phyloP scores from a whole-genome alignment of 2,888 invertebrate genomes.

The Amphipyra tragopoginis region DNA sequence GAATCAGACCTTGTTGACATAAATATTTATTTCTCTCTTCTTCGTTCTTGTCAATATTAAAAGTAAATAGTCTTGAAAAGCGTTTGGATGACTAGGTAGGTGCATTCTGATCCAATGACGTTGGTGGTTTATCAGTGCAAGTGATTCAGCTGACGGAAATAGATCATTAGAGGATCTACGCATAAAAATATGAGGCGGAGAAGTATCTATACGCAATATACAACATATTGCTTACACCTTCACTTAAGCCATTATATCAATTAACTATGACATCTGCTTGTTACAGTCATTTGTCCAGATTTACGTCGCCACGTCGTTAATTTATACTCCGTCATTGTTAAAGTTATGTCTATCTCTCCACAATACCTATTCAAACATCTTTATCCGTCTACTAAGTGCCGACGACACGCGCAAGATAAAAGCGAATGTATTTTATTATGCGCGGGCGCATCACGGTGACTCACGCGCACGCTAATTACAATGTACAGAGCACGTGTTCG shows the following conservation, averaged over 20 bases:
- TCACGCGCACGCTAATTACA: conserved; percentile 75
- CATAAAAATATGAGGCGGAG: conserved; percentile 18
- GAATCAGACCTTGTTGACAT: neutral
- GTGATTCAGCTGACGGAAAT: conserved; percentile 46
- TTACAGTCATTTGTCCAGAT: conserved; percentile 11
- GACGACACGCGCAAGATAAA: conserved; percentile 63
- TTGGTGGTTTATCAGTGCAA: conserved; percentile 34
- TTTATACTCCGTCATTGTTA: conserved; percentile 32
- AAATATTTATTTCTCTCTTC: neutral
- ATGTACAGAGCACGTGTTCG: conserved; percentile 75
- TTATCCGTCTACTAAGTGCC: conserved; percentile 44
- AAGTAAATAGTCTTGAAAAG: neutral
- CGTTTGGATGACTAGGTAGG: conserved; percentile 2
- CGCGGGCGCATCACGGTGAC: conserved; percentile 73
- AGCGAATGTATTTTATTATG: conserved; percentile 63
- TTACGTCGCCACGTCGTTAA: conserved; percentile 22
- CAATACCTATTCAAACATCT: conserved; percentile 42
- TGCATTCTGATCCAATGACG: conserved; percentile 44
- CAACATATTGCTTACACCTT: conserved; percentile 1
- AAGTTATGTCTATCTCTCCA: conserved; percentile 34
- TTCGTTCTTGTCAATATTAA: neutral
- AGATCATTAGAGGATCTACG: conserved; percentile 39
- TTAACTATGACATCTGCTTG: conserved; percentile 6
- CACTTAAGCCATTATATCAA: conserved; percentile 5
- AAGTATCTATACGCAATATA: neutral